Evolutionary conservation across 2,113 vertebrate species (phyloP).

Genomic region (Epinephelus cyanopodus): DNA sequence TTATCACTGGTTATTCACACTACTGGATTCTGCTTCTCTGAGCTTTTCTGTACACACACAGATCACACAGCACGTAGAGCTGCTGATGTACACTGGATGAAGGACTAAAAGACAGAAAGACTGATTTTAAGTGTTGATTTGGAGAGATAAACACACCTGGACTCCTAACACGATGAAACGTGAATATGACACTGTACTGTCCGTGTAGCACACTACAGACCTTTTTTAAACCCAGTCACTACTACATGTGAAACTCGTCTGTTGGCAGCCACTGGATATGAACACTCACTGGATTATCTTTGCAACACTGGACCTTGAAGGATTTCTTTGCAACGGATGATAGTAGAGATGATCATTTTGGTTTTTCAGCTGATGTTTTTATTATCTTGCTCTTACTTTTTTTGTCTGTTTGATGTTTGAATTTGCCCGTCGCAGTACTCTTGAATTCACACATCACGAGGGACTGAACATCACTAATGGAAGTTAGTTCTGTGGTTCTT

Average conservation of each 20-base stretch:
- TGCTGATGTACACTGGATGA: constrained; percentile 44
- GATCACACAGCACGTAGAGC: constrained; percentile 20
- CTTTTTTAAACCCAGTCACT: not conserved
- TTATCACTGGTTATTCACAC: not conserved
- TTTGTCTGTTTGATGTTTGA: constrained; percentile 7
- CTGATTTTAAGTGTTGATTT: not conserved
- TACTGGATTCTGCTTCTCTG: constrained; percentile 46
- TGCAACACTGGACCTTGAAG: constrained; percentile 59
- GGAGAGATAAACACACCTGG: constrained; percentile 11
- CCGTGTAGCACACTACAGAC: not conserved
- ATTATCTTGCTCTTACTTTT: constrained; percentile 3
- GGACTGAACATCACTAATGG: not conserved
- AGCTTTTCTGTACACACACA: constrained; percentile 20
- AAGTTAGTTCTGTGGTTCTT: not conserved
- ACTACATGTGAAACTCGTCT: constrained; percentile 16
- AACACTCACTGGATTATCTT: constrained; percentile 65
- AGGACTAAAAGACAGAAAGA: not conserved
- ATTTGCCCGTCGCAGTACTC: constrained; percentile 7
- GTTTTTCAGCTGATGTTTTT: constrained; percentile 8
- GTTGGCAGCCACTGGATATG: constrained; percentile 42
- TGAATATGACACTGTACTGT: not conserved
- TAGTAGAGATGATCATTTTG: not conserved
- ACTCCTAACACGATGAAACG: constrained; percentile 11
- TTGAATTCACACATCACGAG: not conserved
- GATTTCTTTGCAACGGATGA: not conserved